Conservation (phyloP, 2,888 invertebrate species). For the Philaethria dido region DNA sequence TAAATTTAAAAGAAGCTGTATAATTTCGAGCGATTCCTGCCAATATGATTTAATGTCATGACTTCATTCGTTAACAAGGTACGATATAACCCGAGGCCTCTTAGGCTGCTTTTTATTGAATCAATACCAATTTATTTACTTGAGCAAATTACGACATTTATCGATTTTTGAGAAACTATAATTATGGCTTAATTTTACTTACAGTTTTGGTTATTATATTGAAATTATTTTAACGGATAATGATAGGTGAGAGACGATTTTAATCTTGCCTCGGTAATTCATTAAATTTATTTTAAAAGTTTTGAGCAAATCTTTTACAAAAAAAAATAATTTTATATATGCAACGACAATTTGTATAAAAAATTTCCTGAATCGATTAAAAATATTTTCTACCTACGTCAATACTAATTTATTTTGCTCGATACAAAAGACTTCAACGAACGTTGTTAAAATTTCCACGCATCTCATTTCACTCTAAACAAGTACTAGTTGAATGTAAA, state of each 20-base stretch:
- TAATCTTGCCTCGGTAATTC: constrained; percentile 1
- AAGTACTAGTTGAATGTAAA: constrained; percentile 9
- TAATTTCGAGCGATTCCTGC: constrained; percentile 34
- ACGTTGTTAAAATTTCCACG: constrained; percentile 5
- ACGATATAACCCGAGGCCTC: constrained; percentile 35
- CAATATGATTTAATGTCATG: constrained; percentile 43
- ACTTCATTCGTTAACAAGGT: constrained; percentile 37
- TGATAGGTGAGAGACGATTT: constrained; percentile 18
- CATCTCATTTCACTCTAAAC: constrained; percentile 9
- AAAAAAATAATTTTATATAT: neutral
- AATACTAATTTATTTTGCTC: neutral
- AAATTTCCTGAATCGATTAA: no score
- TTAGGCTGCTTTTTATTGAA: constrained; percentile 39
- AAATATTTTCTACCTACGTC: neutral
- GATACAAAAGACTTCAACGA: constrained; percentile 71
- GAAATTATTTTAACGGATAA: constrained; percentile 21
- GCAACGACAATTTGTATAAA: neutral
- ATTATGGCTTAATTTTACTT: constrained; percentile 37
- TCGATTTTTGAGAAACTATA: constrained; percentile 42
- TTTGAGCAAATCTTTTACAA: neutral
- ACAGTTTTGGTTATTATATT: constrained; percentile 27
- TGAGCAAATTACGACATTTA: constrained; percentile 41
- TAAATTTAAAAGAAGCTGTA: constrained; percentile 26
- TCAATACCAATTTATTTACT: constrained; percentile 41
- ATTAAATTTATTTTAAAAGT: neutral